Base-by-base conservation (phyloP, 2,888 invertebrate genomes). In the Smittia sp. region DNA sequence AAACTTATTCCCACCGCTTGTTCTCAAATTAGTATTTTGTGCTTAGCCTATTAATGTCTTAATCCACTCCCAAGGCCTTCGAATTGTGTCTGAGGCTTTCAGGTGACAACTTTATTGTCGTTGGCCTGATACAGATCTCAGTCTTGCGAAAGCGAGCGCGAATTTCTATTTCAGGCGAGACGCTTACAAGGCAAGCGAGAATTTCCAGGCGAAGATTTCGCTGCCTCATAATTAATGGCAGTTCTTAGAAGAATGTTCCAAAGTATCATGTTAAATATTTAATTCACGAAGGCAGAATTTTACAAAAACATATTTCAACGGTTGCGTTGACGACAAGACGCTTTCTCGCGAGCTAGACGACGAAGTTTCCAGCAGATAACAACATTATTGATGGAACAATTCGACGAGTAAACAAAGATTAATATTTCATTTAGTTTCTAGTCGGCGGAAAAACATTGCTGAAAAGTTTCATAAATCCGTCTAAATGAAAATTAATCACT, bases 401-500 rank as follows among this genome's bases (percentile, higher is more conserved):
- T 32, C 46, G n/a, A n/a, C n/a, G 46, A 2, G 46, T 11, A 46
- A 46, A 46, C 46, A 46, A 58, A 22, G 22, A 58, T 58, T 18
- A 58, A 58, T 58, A 58, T 20, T 58, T 58, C 58, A 58, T 58
- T 18, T 58, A 18, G 18, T 18, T 58, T 22, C 18, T 20, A 58
- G 4, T 58, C 18, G 18, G 58, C 3, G 22, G 22, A 58, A 11
- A 20, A 4, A 58, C 22, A 18, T 18, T 69, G 52, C 52, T 41
- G 46, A 25, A 69, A 69, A 52, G n/a, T 52, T 52, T 69, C 25
- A 69, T 69, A 69, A 69, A 69, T 69, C 39, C 25, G 11, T 69
- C 25, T 69, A 69, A n/a, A 69, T 69, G 69, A 69, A 69, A 69
- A 69, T 69, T 69, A 69, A 69, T 69, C 46, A 69, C 69, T 52